These are phyloP conservation scores for Drosophila bipectinata DNA, from an alignment of 1,140 invertebrate species.

Conservation along the genomic window DNA sequence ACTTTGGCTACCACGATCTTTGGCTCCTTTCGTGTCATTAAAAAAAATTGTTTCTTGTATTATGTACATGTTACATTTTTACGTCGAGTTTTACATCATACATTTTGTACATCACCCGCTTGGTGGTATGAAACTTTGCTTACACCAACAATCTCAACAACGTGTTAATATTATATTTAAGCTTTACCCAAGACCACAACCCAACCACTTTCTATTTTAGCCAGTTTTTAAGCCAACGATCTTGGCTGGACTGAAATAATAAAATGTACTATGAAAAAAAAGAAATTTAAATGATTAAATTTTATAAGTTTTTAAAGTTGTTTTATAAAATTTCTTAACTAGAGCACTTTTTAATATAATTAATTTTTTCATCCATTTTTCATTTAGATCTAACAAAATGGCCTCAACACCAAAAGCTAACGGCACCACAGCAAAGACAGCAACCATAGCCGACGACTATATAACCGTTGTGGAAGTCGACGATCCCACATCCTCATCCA, in stretches of 20 bases:
- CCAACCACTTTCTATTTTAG: not conserved
- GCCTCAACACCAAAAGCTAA: slow-evolving; percentile 26
- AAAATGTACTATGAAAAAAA: not conserved
- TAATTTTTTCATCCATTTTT: not conserved
- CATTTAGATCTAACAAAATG: slow-evolving; percentile 35
- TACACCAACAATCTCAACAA: not conserved
- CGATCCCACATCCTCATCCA: slow-evolving; percentile 74
- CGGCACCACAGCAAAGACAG: slow-evolving; percentile 39
- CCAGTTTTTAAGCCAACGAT: not conserved
- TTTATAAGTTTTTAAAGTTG: not conserved
- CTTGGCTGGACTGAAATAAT: not conserved
- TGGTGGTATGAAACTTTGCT: slow-evolving; percentile 1
- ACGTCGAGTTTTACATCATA: not conserved
- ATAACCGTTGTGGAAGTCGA: slow-evolving; percentile 90
- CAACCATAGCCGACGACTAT: slow-evolving; percentile 84
- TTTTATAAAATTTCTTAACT: not conserved
- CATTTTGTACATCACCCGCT: not conserved
- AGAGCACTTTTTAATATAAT: not conserved
- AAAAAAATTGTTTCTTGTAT: not conserved
- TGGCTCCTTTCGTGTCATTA: too few relatives aligned
- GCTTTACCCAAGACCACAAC: slow-evolving; percentile 6
- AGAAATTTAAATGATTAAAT: not conserved
- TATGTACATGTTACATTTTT: not conserved
- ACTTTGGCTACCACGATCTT: too few relatives aligned
- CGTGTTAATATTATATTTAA: not conserved